Percentiles rank a stretch among this genome's conserved stretches.
Conservation (phyloP, 2,888 invertebrate genomes). For the Latheticus oryzae region DNA sequence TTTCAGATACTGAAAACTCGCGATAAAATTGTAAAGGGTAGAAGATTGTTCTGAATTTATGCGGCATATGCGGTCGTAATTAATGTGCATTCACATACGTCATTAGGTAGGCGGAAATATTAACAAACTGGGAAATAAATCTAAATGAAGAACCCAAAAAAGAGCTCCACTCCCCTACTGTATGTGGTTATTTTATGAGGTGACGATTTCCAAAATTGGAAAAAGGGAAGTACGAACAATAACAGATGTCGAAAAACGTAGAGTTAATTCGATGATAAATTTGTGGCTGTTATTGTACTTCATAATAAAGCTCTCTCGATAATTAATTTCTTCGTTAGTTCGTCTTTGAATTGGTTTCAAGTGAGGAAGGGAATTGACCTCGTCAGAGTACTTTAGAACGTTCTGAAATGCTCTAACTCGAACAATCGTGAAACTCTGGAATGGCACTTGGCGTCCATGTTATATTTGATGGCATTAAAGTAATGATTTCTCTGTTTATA, state of each 20-base stretch:
- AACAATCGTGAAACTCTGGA: conserved; percentile 6
- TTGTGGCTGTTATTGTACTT: too few relatives aligned
- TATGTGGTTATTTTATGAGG: too few relatives aligned
- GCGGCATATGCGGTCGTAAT: conserved; percentile 14
- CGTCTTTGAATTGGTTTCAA: conserved; percentile 3
- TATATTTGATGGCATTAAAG: conserved; percentile 22
- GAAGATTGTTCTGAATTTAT: conserved; percentile 26
- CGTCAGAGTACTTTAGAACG: conserved; percentile 1
- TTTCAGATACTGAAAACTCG: too few relatives aligned
- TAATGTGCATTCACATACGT: conserved; percentile 13
- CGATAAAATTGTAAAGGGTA: too few relatives aligned
- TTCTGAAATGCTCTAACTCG: conserved; percentile 1
- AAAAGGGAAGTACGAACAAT: too few relatives aligned
- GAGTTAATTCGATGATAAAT: too few relatives aligned
- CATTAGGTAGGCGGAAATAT: conserved; percentile 1
- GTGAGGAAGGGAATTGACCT: conserved; percentile 7
- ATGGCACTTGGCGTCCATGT: conserved; percentile 7
- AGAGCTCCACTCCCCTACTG: too few relatives aligned
- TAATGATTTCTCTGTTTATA: conserved; percentile 8
- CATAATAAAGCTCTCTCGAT: conserved; percentile 8
- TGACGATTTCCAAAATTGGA: too few relatives aligned
- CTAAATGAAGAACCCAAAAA: too few relatives aligned
- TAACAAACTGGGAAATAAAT: too few relatives aligned
- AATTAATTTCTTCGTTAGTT: conserved; percentile 6
- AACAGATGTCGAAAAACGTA: too few relatives aligned